Conservation (phyloP, 2,888 invertebrate species). For the Drosophila lacicola region DNA sequence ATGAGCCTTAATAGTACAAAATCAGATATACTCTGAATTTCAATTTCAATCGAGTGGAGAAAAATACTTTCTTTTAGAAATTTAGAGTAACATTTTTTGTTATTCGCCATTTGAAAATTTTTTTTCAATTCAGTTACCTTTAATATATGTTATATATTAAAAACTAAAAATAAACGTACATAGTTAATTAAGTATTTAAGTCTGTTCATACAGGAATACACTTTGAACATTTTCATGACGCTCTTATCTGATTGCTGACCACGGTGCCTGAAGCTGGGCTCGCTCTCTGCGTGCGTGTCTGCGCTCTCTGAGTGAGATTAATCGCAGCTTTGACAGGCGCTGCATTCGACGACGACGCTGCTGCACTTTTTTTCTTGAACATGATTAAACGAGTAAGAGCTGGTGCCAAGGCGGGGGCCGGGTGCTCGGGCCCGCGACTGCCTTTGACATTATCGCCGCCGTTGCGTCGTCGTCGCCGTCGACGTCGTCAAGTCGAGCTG, state of each 20-base stretch:
- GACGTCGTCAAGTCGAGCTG: constrained; percentile 41
- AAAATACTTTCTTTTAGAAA: no score
- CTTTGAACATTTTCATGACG: constrained; percentile 1
- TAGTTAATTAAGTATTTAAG: not conserved
- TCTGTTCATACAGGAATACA: not conserved
- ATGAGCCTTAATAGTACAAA: no score
- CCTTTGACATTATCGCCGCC: constrained; percentile 71
- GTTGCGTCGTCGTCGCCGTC: constrained; percentile 28
- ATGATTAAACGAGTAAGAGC: constrained; percentile 63
- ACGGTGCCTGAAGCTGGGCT: constrained; percentile 25
- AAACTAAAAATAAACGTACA: no score
- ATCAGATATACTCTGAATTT: no score
- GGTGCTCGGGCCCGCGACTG: constrained; percentile 39
- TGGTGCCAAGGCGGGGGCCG: constrained; percentile 23
- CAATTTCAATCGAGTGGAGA: no score
- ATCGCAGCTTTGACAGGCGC: constrained; percentile 81
- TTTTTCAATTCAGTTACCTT: not conserved
- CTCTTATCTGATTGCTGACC: not conserved
- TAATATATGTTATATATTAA: no score
- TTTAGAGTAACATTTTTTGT: not conserved
- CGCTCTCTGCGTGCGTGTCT: constrained; percentile 35
- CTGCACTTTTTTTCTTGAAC: constrained; percentile 60
- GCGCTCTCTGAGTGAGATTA: constrained; percentile 82
- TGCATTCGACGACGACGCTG: constrained; percentile 64
- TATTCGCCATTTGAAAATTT: not conserved